Conservation (phyloP, 1,140 invertebrate species). For the Hylaeus anthracinus region DNA sequence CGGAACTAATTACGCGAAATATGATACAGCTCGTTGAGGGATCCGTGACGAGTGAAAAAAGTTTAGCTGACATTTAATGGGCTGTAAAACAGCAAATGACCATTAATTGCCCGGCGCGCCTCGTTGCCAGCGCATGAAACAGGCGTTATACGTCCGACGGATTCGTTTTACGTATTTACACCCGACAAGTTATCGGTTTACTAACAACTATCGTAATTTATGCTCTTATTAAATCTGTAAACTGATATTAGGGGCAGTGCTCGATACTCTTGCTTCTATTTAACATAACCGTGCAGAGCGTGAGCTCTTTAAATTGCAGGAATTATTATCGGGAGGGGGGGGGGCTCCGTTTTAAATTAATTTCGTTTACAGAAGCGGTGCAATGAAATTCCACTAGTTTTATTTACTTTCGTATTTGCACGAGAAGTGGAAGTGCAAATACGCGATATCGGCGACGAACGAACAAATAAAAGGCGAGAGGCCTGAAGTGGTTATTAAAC, state of each 20-base stretch:
- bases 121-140: constrained; percentile 46
- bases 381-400: too few species aligned
- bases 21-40: constrained; percentile 9
- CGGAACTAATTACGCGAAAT: constrained; percentile 45
- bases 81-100: constrained; percentile 59
- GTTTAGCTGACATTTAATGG: constrained; percentile 58
- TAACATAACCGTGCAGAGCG: not conserved
- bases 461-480: too few species aligned
- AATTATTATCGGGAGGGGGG: too few species aligned
- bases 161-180: constrained; percentile 42
- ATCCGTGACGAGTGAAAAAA: constrained; percentile 26
- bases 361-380: too few species aligned
- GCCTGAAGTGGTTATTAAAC: too few species aligned
- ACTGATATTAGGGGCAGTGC: not conserved
- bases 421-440: too few species aligned
- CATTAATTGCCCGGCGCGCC: constrained; percentile 59
- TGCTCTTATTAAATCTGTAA: not conserved
- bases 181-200: constrained; percentile 42
- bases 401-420: too few species aligned
- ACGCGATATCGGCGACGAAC: too few species aligned
- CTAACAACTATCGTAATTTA: constrained; percentile 41
- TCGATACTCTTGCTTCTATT: not conserved
- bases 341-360: too few species aligned
- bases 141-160: constrained; percentile 27
- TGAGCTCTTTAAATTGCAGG: too few species aligned